Evolutionary conservation across 1,140 invertebrate species (phyloP).

Genomic region (Wasmannia auropunctata): DNA sequence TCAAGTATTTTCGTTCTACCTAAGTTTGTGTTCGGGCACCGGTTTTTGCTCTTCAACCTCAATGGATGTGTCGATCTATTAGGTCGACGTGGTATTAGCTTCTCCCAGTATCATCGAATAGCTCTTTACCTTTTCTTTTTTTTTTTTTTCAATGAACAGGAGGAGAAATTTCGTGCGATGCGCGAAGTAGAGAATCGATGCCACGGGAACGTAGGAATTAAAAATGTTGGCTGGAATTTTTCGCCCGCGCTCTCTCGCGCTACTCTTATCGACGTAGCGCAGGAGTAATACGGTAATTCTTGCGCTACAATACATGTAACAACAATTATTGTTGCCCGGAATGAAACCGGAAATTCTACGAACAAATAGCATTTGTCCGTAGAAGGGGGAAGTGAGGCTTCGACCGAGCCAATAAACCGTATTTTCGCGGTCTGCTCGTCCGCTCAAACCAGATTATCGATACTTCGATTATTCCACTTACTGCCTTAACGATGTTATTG

Average conservation of each 20-base stretch:
- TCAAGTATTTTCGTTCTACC: constrained; percentile 42
- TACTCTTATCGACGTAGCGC: constrained; percentile 1
- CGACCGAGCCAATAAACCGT: constrained; percentile 60
- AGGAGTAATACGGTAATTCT: constrained; percentile 9
- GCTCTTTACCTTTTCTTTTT: constrained; percentile 14
- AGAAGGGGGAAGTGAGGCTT: constrained; percentile 37
- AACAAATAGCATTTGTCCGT: constrained; percentile 57
- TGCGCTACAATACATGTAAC: constrained; percentile 29
- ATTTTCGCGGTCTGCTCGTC: constrained; percentile 56
- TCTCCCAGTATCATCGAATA: constrained; percentile 42
- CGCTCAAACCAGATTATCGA: constrained; percentile 67
- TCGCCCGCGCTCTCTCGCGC: background rate
- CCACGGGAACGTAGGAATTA: constrained; percentile 2
- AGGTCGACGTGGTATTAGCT: constrained; percentile 67
- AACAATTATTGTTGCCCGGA: constrained; percentile 42
- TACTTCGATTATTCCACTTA: constrained; percentile 63
- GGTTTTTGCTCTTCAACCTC: constrained; percentile 57
- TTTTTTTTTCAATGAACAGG: constrained; percentile 28
- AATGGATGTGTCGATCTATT: constrained; percentile 76
- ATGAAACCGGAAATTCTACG: constrained; percentile 53
- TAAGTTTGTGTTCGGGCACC: constrained; percentile 38
- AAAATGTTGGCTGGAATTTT: constrained; percentile 3
- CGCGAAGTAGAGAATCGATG: constrained; percentile 22
- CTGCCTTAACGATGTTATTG: constrained; percentile 70
- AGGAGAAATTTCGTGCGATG: constrained; percentile 17